Evolutionary conservation across 1,140 invertebrate genomes (phyloP).

Genomic region (Trichoplusia ni): DNA sequence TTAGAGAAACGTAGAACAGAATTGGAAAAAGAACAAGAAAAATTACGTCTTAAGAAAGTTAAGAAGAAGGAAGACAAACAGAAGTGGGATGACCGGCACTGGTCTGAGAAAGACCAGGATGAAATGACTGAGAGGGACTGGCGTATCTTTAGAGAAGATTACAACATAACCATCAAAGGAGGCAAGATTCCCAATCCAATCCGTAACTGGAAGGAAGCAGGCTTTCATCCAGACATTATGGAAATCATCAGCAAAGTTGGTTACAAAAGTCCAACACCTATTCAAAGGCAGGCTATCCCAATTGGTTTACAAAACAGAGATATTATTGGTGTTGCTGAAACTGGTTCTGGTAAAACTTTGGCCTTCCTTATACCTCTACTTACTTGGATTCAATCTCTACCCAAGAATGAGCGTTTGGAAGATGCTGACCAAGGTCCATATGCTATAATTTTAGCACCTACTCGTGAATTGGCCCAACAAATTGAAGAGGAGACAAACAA

Average conservation of each 20-base stretch:
- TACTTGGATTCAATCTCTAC: constrained; percentile 98
- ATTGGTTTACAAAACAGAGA: constrained; percentile 99
- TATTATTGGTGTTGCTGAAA: constrained; percentile 99
- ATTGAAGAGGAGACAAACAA: constrained; percentile 99
- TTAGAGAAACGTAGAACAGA: constrained; percentile 97
- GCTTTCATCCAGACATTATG: constrained; percentile 94
- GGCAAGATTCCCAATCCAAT: constrained; percentile 98
- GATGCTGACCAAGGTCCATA: constrained; percentile 99
- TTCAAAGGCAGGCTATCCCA: constrained; percentile 99
- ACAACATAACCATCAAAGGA: constrained; percentile 99
- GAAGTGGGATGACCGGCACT: constrained; percentile 99
- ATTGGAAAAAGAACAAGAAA: constrained; percentile 98
- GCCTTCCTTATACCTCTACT: constrained; percentile 99
- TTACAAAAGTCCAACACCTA: constrained; percentile 99
- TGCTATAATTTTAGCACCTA: constrained; percentile 99
- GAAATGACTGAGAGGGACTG: constrained; percentile 99
- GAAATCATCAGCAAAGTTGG: constrained; percentile 98
- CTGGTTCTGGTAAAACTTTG: constrained; percentile 98
- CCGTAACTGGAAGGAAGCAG: constrained; percentile 96
- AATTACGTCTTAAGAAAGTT: constrained; percentile 95
- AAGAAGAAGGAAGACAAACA: constrained; percentile 98
- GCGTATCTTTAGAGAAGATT: constrained; percentile 99
- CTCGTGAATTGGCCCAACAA: constrained; percentile 99
- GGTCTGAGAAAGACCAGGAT: constrained; percentile 96
- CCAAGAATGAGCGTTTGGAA: constrained; percentile 96